These are phyloP conservation scores for Drosophila chauvacae DNA, from an alignment of 1,140 invertebrate species.

Conservation along the genomic window DNA sequence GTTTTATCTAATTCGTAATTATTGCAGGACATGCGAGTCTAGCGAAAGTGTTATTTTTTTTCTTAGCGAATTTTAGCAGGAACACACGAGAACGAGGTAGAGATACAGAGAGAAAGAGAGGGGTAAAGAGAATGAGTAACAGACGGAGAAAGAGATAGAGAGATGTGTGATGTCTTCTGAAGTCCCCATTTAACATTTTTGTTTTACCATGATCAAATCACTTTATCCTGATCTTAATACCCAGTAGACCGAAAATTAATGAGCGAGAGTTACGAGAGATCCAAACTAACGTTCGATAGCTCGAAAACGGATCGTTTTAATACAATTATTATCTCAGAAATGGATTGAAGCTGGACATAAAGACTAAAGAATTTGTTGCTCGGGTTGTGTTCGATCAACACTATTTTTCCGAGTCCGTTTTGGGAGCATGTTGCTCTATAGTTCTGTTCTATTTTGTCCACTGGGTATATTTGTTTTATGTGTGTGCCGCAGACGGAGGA, in stretches of 20 bases:
- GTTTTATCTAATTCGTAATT: slow-evolving; percentile 39
- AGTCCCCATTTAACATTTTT: slow-evolving; percentile 9
- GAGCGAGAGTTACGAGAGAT: background rate
- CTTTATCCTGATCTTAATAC: slow-evolving; percentile 26
- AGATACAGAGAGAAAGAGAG: background rate
- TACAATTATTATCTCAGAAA: background rate
- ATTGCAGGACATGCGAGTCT: slow-evolving; percentile 10
- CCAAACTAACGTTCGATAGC: background rate
- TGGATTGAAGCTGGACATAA: background rate
- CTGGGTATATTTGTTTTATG: slow-evolving; percentile 27
- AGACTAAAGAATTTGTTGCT: background rate
- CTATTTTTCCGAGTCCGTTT: background rate
- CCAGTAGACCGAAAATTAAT: background rate
- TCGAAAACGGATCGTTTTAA: background rate
- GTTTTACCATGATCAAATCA: slow-evolving; percentile 13
- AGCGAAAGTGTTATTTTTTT: slow-evolving; percentile 37
- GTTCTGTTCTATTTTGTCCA: background rate
- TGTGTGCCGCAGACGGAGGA: slow-evolving; percentile 13
- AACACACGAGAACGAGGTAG: slow-evolving; percentile 2
- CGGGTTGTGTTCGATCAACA: background rate
- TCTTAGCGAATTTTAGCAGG: slow-evolving; percentile 38
- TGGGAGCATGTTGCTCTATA: background rate
- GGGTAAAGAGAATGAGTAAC: too few species aligned
- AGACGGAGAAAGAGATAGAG: background rate
- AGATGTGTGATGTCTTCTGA: slow-evolving; percentile 3